Conservation (phyloP, 2,113 vertebrate species). For the Hirundichthys speculiger region DNA sequence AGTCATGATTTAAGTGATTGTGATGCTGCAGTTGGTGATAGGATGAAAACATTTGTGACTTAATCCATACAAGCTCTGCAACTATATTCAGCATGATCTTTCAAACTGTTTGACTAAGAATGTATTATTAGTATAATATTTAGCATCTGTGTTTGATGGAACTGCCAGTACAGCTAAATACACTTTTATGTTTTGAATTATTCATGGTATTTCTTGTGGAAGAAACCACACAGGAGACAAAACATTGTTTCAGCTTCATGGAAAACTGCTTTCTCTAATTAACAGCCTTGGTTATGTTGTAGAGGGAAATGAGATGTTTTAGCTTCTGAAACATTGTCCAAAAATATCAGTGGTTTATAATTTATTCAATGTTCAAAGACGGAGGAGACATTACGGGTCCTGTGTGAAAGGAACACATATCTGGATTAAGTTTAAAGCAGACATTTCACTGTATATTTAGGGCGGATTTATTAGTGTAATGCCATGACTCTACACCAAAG, state of each 20-base stretch:
- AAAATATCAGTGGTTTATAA: neutral
- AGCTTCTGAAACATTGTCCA: neutral
- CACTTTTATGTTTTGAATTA: constrained; percentile 28
- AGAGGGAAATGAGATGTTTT: constrained; percentile 12
- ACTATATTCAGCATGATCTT: neutral
- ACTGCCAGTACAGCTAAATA: constrained; percentile 8
- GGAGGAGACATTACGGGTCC: neutral
- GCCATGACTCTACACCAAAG: constrained; percentile 57
- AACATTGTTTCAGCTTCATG: constrained; percentile 33
- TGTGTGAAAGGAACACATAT: constrained; percentile 6
- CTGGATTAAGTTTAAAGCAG: constrained; percentile 40
- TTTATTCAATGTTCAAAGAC: constrained; percentile 8
- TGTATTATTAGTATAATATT: neutral
- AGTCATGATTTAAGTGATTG: neutral
- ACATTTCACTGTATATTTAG: constrained; percentile 47
- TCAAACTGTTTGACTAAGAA: neutral
- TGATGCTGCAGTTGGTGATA: neutral
- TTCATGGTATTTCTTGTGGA: constrained; percentile 27
- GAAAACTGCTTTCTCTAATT: constrained; percentile 36
- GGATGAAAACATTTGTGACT: too few relatives aligned
- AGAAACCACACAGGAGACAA: constrained; percentile 32
- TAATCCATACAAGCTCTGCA: too few relatives aligned
- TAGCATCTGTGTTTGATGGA: neutral
- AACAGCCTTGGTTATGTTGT: constrained; percentile 27
- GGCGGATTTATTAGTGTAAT: constrained; percentile 71